Conservation (phyloP, 2,797 vertebrate genomes). For the Gallinago solitaria region DNA sequence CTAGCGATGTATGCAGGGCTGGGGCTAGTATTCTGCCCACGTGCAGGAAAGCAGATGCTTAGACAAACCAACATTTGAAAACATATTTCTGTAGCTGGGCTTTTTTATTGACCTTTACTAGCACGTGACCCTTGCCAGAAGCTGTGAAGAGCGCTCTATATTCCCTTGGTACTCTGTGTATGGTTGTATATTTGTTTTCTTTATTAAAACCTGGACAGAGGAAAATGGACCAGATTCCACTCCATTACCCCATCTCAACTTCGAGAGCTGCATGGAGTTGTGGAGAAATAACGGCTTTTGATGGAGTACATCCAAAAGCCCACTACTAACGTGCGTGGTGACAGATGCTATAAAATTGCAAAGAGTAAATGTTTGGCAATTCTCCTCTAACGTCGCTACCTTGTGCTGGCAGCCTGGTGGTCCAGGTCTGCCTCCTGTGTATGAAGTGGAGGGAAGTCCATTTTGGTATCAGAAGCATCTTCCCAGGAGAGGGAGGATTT, state of each 20-base stretch:
- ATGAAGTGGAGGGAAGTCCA: neutral
- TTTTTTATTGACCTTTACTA: neutral
- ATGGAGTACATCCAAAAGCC: neutral
- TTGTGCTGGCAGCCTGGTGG: neutral
- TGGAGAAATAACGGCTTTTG: neutral
- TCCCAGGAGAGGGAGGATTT: neutral
- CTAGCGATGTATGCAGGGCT: neutral
- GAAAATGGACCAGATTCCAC: neutral
- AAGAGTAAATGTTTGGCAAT: neutral
- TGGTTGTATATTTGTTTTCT: conserved; percentile 16
- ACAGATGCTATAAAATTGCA: neutral
- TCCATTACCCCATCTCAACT: neutral
- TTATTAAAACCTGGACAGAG: conserved; percentile 37
- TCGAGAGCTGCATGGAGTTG: neutral
- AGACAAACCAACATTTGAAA: neutral
- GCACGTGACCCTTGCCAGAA: neutral
- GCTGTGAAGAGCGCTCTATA: neutral
- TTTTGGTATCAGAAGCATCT: neutral
- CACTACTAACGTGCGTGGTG: neutral
- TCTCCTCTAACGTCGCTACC: accelerated
- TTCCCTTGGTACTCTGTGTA: neutral
- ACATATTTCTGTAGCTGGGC: neutral
- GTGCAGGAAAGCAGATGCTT: neutral
- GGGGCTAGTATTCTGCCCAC: neutral
- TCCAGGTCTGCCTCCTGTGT: neutral